These are phyloP conservation scores for Frankliniella fusca DNA, from an alignment of 2,888 invertebrate genomes.

Conservation along the genomic window DNA sequence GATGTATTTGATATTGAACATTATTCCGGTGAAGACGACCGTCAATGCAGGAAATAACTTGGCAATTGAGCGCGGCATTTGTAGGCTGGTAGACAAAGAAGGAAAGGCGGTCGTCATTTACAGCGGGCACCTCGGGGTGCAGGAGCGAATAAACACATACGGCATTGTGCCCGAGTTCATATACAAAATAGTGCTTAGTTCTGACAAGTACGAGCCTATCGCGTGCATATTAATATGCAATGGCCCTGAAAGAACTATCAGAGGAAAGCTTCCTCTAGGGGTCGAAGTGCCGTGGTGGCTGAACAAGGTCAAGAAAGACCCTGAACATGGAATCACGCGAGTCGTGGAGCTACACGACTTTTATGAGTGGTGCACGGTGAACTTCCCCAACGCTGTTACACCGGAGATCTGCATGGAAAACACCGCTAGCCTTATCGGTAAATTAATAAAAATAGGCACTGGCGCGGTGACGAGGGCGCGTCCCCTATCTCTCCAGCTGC, in stretches of 20 bases:
- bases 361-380: not conserved
- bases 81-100: not conserved
- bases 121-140: not conserved
- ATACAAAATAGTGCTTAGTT: not conserved
- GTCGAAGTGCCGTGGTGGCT: too few species aligned
- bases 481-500: too few species aligned
- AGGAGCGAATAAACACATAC: not conserved
- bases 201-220: too few species aligned
- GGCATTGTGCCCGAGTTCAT: not conserved
- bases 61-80: not conserved
- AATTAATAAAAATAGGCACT: too few species aligned
- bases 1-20: too few species aligned
- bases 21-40: not conserved
- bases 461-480: too few species aligned
- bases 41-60: not conserved
- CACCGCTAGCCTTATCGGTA: too few species aligned
- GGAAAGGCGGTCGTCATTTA: not conserved
- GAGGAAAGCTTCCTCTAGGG: too few species aligned
- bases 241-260: too few species aligned
- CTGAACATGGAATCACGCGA: not conserved
- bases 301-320: not conserved
- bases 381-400: not conserved
- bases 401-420: not conserved
- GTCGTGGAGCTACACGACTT: not conserved
- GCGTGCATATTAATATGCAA: too few species aligned